Conservation (phyloP, 2,113 vertebrate genomes). For the Mesocricetus auratus region DNA sequence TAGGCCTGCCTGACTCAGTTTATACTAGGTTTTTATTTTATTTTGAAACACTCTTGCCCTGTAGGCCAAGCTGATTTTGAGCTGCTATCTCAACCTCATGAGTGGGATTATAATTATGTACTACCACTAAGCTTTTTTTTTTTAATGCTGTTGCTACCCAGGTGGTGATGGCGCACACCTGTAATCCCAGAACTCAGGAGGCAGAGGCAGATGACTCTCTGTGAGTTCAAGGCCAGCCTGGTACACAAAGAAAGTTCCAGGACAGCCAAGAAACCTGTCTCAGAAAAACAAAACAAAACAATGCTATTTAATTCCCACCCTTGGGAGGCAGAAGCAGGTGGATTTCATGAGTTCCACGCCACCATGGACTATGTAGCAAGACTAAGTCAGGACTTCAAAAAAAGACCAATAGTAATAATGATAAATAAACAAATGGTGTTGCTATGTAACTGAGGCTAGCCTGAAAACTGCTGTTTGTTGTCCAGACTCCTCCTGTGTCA, state of each 20-base stretch:
- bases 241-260: too few relatives aligned
- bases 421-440: background rate
- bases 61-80: background rate
- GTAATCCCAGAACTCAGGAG: too few relatives aligned
- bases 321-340: background rate
- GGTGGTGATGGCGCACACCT: too few relatives aligned
- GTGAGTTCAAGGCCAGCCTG: too few relatives aligned
- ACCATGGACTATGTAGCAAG: background rate
- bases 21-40: slow-evolving; percentile 8
- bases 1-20: background rate
- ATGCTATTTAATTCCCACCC: background rate
- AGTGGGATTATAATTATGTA: background rate
- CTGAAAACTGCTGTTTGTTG: background rate
- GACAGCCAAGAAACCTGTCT: too few relatives aligned
- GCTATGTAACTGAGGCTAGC: background rate
- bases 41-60: background rate
- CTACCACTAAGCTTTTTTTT: background rate
- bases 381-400: background rate
- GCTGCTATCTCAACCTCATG: background rate
- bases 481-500: background rate
- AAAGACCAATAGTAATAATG: background rate
- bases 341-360: background rate
- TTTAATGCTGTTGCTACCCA: background rate
- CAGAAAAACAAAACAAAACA: background rate
- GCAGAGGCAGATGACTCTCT: too few relatives aligned